A percentile compares a stretch with the other conserved stretches of the same genome.
Conservation (phyloP, 2,113 vertebrate genomes). For the Oenanthe melanoleuca region DNA sequence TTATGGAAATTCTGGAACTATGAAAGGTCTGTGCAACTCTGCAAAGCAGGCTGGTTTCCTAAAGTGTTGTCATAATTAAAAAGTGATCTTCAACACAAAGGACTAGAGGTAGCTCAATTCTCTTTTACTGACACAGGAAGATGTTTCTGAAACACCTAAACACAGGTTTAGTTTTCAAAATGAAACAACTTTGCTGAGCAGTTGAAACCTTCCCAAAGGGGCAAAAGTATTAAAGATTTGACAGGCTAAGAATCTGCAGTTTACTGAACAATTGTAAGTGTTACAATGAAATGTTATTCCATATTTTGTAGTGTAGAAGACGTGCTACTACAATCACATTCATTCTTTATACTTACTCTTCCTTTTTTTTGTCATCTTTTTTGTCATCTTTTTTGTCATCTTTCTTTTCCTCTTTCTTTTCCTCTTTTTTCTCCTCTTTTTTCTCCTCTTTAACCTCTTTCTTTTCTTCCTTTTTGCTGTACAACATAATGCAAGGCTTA, state of each 20-base stretch:
- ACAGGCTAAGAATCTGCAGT: not conserved
- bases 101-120: not conserved
- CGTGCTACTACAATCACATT: not conserved
- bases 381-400: constrained; percentile 82
- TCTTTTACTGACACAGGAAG: not conserved
- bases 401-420: constrained; percentile 75
- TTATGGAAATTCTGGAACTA: not conserved
- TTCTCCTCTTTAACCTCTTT: constrained; percentile 80
- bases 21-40: not conserved
- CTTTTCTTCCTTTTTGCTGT: constrained; percentile 87
- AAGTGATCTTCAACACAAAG: not conserved
- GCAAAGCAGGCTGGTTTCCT: not conserved
- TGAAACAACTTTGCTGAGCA: not conserved
- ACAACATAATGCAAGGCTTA: constrained; percentile 62
- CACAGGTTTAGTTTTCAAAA: not conserved
- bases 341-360: constrained; percentile 73
- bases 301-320: not conserved
- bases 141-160: not conserved
- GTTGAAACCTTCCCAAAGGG: not conserved
- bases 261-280: not conserved
- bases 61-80: not conserved
- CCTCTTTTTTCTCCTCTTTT: constrained; percentile 68
- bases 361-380: constrained; percentile 75
- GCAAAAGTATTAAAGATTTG: not conserved
- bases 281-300: not conserved